These are phyloP conservation scores for Montipora sp. DNA, from an alignment of 64 coral and sea anemone genomes.

Conservation along the genomic window DNA sequence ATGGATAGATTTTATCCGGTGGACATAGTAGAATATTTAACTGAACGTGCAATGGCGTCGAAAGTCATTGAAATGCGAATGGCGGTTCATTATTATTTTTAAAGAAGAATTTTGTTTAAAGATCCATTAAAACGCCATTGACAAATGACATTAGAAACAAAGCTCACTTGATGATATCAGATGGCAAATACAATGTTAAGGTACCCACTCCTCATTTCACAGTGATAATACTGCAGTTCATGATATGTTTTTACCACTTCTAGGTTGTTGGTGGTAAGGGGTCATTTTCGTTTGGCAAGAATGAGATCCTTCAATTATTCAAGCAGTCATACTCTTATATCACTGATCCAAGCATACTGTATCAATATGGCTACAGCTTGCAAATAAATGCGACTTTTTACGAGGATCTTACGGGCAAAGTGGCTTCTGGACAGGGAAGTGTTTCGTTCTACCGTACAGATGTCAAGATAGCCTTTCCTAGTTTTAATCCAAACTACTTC, in stretches of 20 bases:
- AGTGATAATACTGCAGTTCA: too few relatives aligned
- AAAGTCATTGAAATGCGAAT: too few relatives aligned
- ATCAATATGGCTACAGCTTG: background rate
- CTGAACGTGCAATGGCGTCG: too few relatives aligned
- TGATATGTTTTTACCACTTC: background rate
- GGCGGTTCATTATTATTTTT: too few relatives aligned
- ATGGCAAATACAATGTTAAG: too few relatives aligned
- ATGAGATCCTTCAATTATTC: constrained; percentile 12
- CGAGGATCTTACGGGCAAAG: constrained; percentile 62
- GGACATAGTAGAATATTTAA: too few relatives aligned
- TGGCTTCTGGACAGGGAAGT: background rate
- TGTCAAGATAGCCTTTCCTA: constrained; percentile 51
- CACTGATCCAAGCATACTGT: background rate
- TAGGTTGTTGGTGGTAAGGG: constrained; percentile 3
- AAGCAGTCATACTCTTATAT: background rate
- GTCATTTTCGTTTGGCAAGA: constrained; percentile 40
- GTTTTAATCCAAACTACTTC: constrained; percentile 55
- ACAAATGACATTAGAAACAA: too few relatives aligned
- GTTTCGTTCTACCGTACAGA: constrained; percentile 38
- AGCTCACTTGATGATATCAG: too few relatives aligned
- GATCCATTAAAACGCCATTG: too few relatives aligned
- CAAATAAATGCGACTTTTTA: constrained; percentile 60
- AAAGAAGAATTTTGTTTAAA: too few relatives aligned
- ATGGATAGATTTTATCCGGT: too few relatives aligned
- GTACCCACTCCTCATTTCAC: too few relatives aligned